A percentile compares a stretch with the other conserved stretches of the same genome.
Conservation (phyloP, 2,113 vertebrate species). For the Brachirus orientalis region DNA sequence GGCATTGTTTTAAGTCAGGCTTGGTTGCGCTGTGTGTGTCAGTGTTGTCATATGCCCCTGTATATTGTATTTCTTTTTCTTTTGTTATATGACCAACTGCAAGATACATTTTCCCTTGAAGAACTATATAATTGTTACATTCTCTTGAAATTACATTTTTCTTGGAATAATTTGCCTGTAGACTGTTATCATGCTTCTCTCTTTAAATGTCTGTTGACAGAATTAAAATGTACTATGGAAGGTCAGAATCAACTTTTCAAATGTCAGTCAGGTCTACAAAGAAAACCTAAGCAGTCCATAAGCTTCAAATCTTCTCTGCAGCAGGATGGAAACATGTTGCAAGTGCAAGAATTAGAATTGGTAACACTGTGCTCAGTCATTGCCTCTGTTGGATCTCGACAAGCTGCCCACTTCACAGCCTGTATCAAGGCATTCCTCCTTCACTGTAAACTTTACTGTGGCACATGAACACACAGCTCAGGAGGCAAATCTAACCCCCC, state of each 20-base stretch:
- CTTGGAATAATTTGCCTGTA: too few relatives aligned
- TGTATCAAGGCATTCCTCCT: constrained; percentile 42
- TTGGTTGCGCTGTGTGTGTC: too few relatives aligned
- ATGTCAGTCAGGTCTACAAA: background rate
- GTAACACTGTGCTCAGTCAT: constrained; percentile 55
- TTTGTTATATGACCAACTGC: background rate
- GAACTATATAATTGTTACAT: background rate
- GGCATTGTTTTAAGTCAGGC: too few relatives aligned
- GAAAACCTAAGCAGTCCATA: background rate
- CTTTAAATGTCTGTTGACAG: background rate
- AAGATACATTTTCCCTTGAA: too few relatives aligned
- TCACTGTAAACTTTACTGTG: constrained; percentile 63
- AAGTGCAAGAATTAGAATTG: too few relatives aligned
- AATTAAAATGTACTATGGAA: background rate
- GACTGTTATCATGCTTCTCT: background rate
- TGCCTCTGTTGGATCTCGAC: constrained; percentile 21
- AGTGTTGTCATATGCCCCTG: too few relatives aligned
- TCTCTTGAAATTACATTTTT: background rate
- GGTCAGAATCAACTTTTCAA: background rate
- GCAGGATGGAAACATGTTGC: constrained; percentile 29
- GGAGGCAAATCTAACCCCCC: constrained; percentile 37
- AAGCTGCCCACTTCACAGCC: constrained; percentile 59
- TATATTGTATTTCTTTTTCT: too few relatives aligned
- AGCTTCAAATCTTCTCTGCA: background rate
- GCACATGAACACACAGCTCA: constrained; percentile 60